Percentiles rank a stretch among this genome's conserved stretches.
phyloP scores from a whole-genome alignment of 2,113 vertebrate genomes.

The Gobiocypris rarus region DNA sequence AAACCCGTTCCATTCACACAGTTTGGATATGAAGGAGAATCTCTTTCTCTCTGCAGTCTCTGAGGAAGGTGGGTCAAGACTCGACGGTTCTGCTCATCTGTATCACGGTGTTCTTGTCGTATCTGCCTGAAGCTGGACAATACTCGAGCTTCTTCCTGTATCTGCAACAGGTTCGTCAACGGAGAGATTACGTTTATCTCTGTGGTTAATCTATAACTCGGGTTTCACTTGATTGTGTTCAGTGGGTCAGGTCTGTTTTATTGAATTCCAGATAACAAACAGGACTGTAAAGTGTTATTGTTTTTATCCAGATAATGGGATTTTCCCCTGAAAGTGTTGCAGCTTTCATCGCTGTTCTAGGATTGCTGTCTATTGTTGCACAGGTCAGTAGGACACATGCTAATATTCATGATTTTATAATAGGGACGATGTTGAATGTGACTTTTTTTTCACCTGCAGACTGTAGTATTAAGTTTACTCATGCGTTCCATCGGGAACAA shows the following conservation, averaged over 20 bases:
- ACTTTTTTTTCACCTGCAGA: slow-evolving; percentile 65
- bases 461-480: slow-evolving; percentile 86
- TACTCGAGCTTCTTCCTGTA: slow-evolving; percentile 92
- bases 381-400: slow-evolving; percentile 75
- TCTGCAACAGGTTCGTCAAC: slow-evolving; percentile 82
- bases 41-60: slow-evolving; percentile 69
- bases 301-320: slow-evolving; percentile 81
- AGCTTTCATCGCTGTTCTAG: slow-evolving; percentile 88
- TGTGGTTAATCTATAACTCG: neutral
- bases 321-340: slow-evolving; percentile 88
- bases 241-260: neutral
- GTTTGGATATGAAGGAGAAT: neutral
- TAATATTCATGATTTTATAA: neutral
- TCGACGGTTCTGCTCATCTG: slow-evolving; percentile 89
- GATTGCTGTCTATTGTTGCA: slow-evolving; percentile 87
- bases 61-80: slow-evolving; percentile 89
- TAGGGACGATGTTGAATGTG: neutral
- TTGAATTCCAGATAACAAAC: neutral
- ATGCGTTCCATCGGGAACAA: slow-evolving; percentile 92
- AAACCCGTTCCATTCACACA: neutral
- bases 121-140: slow-evolving; percentile 88
- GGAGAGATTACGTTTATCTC: neutral
- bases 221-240: neutral
- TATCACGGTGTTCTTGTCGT: slow-evolving; percentile 89
- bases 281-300: neutral